Evolutionary conservation across 2,888 invertebrate genomes (phyloP), one percentile per base, ranked within the genome.

Genomic region (Agapostemon virescens): DNA sequence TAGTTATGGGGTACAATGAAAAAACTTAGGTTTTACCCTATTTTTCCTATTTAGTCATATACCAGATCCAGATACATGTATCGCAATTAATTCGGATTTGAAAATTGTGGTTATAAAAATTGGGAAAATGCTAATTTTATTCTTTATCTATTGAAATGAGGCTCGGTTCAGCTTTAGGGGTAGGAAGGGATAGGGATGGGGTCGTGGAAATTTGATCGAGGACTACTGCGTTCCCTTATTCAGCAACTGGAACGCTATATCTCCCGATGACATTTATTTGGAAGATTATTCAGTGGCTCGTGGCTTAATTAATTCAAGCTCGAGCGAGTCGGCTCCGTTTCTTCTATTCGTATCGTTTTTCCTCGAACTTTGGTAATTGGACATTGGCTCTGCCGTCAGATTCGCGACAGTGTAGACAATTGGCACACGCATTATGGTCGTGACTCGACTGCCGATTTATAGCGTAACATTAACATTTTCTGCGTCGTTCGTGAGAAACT

Each of bases 381-480:
- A 30, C 30, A 20, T 58, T 7, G 58, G 30, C 20, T 30, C 30
- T 30, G 7, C 15, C 7, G 30, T 58, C 58, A 20, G 26, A 30
- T 58, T 30, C 15, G 30, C 26, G 13, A 58, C 58, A 58, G 30
- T 58, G 30, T 58, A 58, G 58, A 58, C 26, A 26, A 26, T 55
- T 55, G 6, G 55, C 13, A 15, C 15, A 26, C 26, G 26, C 26
- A 55, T 55, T 55, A 26, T 26, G 13, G 26, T 15, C 13, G 26
- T 26, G 26, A 26, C 55, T 45, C n/a, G 45, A 45, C 45, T 45
- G 45, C 45, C 45, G 20, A 45, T 45, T 9, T 45, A n/a, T n/a
- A 45, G 45, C 45, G 45, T n/a, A n/a, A 45, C n/a, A 45, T 45
- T 45, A 45, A 45, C 45, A 45, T 45, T 45, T 45, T 45, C n/a